Base-by-base conservation (phyloP, 1,140 invertebrate genomes). In the Polyergus mexicanus region DNA sequence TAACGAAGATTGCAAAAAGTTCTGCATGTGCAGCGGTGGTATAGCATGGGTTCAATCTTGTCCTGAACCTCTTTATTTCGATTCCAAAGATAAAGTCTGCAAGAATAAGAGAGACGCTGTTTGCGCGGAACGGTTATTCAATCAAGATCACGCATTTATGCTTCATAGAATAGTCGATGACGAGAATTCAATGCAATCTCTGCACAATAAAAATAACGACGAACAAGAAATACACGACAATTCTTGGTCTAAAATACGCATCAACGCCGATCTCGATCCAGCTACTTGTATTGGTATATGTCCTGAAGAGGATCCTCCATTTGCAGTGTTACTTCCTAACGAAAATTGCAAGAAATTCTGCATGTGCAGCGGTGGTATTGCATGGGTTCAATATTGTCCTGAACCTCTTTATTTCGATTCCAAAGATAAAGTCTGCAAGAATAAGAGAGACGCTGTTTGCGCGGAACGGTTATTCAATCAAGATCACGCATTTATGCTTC, bases 311-410 rank as follows among this genome's bases (percentile, higher is more conserved):
- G 47, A 69, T 10, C 32, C 35, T 6, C 2, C 19, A 0, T 54
- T 25, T 19, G 35, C 63, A 13, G 54, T 58, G 0, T n/a, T 81
- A 56, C 47, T 56, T 16, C 77, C 77, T 11, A 69, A 81, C 3
- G 16, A 71, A 0, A 54, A 87, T 11, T 77, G 86, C 22, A 35
- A 13, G 3, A 84, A 86, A 19, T 84, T 68, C 2, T 86, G 85
- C 6, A 6, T 62, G 28, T 86, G 85, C 22, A 60, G 25, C 4
- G 19, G 60, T 1, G 75, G 84, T 8, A 0, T 16, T 2, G 5
- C 19, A 3, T 25, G 6, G 32, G 32, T 54, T 6, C 7, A 16
- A 16, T 3, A 16, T 3, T 76, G 74, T 44, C 56, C 56, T 5
- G 38, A 32, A 0, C 74, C 58, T 6, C 74, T 76, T 19, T 76